Evolutionary conservation across 2,797 vertebrate species (phyloP).

Genomic region (Onychomys torridus): DNA sequence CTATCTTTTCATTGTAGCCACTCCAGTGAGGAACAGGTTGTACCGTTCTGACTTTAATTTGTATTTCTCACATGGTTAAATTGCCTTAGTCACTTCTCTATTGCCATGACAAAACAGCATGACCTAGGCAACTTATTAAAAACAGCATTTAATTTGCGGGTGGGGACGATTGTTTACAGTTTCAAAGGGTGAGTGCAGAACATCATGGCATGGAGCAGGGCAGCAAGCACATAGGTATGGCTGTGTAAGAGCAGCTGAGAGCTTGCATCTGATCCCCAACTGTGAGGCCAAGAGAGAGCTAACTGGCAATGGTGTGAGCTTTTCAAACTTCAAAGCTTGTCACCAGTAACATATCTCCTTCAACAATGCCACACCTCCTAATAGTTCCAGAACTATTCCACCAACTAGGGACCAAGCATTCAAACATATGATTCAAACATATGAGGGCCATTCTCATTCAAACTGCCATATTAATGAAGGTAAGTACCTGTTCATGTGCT

Average conservation of each 20-base stretch:
- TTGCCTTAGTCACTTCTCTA: background rate
- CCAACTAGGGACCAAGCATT: background rate
- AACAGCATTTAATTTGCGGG: background rate
- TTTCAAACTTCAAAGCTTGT: background rate
- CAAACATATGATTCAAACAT: too few relatives aligned
- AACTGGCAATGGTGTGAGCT: background rate
- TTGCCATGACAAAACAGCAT: background rate
- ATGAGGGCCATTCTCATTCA: background rate
- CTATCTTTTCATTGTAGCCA: background rate
- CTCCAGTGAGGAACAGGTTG: background rate
- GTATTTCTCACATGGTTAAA: conserved; percentile 1
- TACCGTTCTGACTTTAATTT: conserved; percentile 34
- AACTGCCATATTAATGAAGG: background rate
- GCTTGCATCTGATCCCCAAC: background rate
- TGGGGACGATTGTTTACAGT: background rate
- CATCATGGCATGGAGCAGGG: background rate
- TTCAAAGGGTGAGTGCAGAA: background rate
- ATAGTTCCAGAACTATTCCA: background rate
- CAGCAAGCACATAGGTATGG: background rate
- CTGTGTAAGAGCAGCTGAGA: background rate
- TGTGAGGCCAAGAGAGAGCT: background rate
- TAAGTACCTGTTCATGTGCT: too few relatives aligned
- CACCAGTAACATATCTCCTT: background rate
- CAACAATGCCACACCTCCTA: background rate
- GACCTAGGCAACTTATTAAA: too few relatives aligned